Evolutionary conservation across 1,140 invertebrate genomes (phyloP).

Genomic region (Camponotus vicinus): DNA sequence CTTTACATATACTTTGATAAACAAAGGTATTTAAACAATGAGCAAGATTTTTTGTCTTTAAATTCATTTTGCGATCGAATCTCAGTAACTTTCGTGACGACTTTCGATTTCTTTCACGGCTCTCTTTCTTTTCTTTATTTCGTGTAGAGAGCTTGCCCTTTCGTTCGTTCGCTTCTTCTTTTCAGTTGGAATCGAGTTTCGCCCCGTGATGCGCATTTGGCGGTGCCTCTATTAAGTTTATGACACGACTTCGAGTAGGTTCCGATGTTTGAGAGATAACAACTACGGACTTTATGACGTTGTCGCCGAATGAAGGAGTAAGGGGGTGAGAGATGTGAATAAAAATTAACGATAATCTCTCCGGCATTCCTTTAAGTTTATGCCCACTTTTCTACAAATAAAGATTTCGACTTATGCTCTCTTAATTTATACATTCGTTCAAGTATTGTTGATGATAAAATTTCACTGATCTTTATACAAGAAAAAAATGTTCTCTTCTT

Average conservation of each 20-base stretch:
- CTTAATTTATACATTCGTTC: conserved; percentile 47
- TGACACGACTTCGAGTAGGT: conserved; percentile 66
- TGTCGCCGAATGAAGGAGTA: conserved; percentile 45
- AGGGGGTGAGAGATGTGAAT: conserved; percentile 44
- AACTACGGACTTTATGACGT: conserved; percentile 61
- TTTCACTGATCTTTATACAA: conserved; percentile 12
- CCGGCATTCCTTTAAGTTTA: conserved; percentile 53
- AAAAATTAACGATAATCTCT: conserved; percentile 61
- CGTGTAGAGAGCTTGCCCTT: conserved; percentile 35
- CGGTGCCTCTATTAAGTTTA: conserved; percentile 64
- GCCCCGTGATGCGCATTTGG: conserved; percentile 58
- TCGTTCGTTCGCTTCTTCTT: conserved; percentile 64
- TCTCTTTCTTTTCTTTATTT: conserved; percentile 60
- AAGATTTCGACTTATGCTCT: conserved; percentile 46
- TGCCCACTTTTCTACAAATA: conserved; percentile 58
- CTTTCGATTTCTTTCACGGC: conserved; percentile 62
- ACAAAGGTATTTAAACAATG: neutral
- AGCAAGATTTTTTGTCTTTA: conserved; percentile 19
- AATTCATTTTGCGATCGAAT: conserved; percentile 31
- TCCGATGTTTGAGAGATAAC: conserved; percentile 68
- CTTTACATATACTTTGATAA: neutral
- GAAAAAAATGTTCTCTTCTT: neutral
- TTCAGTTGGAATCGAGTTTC: conserved; percentile 68
- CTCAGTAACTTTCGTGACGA: conserved; percentile 52
- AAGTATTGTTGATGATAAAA: conserved; percentile 33